phyloP scores from a whole-genome alignment of 1,140 invertebrate genomes.

The Drosophila kepulauana region DNA sequence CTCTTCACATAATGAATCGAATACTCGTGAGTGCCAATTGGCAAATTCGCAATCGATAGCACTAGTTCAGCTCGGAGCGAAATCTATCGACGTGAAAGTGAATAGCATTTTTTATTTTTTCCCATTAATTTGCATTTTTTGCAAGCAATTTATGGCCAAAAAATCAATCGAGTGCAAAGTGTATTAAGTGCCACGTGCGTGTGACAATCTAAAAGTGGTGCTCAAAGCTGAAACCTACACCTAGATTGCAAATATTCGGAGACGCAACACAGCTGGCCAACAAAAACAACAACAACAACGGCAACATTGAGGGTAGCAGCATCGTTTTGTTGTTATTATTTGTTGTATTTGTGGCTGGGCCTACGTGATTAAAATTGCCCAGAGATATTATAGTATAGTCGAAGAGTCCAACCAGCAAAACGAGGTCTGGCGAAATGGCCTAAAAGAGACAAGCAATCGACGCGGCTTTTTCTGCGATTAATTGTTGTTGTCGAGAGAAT shows the following conservation, averaged over 20 bases:
- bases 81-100: slow-evolving; percentile 44
- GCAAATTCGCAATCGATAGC: slow-evolving; percentile 22
- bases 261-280: slow-evolving; percentile 33
- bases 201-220: neutral
- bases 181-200: neutral
- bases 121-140: slow-evolving; percentile 46
- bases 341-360: slow-evolving; percentile 66
- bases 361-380: slow-evolving; percentile 80
- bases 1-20: neutral
- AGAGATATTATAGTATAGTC: slow-evolving; percentile 28
- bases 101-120: slow-evolving; percentile 48
- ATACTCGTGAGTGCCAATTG: neutral
- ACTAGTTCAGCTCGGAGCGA: slow-evolving; percentile 34
- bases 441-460: slow-evolving; percentile 16
- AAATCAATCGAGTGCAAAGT: neutral
- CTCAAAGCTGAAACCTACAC: neutral
- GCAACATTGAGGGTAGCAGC: slow-evolving; percentile 34
- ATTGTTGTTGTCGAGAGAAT: too few relatives aligned
- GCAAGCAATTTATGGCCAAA: slow-evolving; percentile 10
- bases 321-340: slow-evolving; percentile 64
- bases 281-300: slow-evolving; percentile 53
- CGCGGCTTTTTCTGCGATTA: slow-evolving; percentile 12
- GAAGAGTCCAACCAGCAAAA: slow-evolving; percentile 40
- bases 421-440: slow-evolving; percentile 54
- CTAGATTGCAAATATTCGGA: slow-evolving; percentile 1